These are phyloP conservation scores for Sorex fumeus DNA, from an alignment of 2,113 vertebrate genomes.

Conservation along the genomic window DNA sequence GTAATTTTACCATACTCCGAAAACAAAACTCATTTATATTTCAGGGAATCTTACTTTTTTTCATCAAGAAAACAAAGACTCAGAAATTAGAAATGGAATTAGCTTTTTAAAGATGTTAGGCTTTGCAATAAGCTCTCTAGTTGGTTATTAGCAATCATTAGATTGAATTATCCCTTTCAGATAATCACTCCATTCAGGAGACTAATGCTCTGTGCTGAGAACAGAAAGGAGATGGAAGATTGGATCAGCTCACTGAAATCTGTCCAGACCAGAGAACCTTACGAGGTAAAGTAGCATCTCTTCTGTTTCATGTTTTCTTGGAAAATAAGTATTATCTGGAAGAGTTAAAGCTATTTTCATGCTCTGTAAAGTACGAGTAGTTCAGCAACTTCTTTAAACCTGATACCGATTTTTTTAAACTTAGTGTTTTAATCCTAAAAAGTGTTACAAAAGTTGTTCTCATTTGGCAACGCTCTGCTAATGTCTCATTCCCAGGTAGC, in stretches of 20 bases:
- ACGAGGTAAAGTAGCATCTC: conserved; percentile 93
- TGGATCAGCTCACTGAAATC: conserved; percentile 97
- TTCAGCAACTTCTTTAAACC: not conserved
- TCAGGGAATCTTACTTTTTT: not conserved
- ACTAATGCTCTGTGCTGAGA: conserved; percentile 95
- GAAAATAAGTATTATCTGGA: not conserved
- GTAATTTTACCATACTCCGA: not conserved
- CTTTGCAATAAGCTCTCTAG: not conserved
- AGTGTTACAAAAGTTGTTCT: conserved; percentile 60
- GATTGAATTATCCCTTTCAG: conserved; percentile 85
- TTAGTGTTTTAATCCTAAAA: conserved; percentile 61
- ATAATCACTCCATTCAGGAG: conserved; percentile 96
- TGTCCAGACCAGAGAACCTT: conserved; percentile 96
- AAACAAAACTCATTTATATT: not conserved
- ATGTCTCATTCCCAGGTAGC: conserved; percentile 95
- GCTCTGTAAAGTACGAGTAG: not conserved
- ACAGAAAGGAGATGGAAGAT: conserved; percentile 96
- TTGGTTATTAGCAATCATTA: conserved; percentile 67
- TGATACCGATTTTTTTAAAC: conserved; percentile 19
- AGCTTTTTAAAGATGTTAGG: not conserved
- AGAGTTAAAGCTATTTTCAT: too few relatives aligned
- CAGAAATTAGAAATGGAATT: conserved; percentile 13
- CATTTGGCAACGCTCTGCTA: conserved; percentile 90
- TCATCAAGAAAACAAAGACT: not conserved
- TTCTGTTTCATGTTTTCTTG: not conserved